A percentile compares a stretch with the other conserved stretches of the same genome.
These are phyloP conservation scores for Hydriomena furcata DNA, from an alignment of 2,888 invertebrate species.

Conservation along the genomic window DNA sequence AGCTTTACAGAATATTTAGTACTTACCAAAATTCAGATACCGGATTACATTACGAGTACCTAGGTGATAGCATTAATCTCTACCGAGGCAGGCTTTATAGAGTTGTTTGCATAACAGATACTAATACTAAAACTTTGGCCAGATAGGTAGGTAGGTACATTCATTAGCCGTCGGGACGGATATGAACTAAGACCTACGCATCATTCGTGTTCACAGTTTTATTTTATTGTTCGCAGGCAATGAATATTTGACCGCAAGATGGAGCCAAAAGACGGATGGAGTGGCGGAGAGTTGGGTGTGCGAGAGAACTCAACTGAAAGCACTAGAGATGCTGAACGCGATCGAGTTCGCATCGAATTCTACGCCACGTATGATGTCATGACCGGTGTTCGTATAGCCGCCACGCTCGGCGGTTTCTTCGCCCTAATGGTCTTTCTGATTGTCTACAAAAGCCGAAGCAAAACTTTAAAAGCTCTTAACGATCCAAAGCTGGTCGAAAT, in stretches of 20 bases:
- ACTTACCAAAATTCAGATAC: too few species aligned
- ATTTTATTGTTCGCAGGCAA: conserved; percentile 66
- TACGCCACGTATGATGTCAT: conserved; percentile 96
- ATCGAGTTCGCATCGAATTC: conserved; percentile 90
- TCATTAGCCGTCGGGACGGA: too few species aligned
- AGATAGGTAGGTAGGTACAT: too few species aligned
- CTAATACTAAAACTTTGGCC: too few species aligned
- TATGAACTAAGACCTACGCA: too few species aligned
- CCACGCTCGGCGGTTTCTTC: conserved; percentile 95
- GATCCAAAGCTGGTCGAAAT: conserved; percentile 92
- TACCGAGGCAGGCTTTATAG: too few species aligned
- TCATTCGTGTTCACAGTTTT: conserved; percentile 6
- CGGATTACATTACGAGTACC: too few species aligned
- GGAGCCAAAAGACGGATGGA: conserved; percentile 76
- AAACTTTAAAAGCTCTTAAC: conserved; percentile 88
- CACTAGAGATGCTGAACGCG: conserved; percentile 82
- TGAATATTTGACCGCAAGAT: conserved; percentile 77
- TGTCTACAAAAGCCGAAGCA: conserved; percentile 94
- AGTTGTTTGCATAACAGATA: too few species aligned
- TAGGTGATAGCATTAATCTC: too few species aligned
- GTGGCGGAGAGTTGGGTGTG: conserved; percentile 59
- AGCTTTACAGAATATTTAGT: too few species aligned
- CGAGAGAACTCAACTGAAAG: conserved; percentile 66
- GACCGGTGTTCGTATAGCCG: conserved; percentile 96
- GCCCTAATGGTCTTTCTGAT: conserved; percentile 95